These are phyloP conservation scores for Panorpa germanica DNA, from an alignment of 2,888 invertebrate genomes.

Conservation along the genomic window DNA sequence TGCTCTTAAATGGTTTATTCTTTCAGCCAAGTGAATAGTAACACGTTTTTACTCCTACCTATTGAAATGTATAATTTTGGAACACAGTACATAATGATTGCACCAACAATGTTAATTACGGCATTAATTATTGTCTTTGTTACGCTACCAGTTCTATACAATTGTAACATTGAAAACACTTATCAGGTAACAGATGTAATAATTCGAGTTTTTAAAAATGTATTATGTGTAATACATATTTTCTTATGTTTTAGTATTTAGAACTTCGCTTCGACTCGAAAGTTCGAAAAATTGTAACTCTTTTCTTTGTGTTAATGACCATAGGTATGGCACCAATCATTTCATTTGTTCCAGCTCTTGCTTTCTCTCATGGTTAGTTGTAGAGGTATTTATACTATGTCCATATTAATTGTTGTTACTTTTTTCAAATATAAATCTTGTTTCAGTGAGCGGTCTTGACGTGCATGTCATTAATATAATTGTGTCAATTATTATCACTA, in stretches of 20 bases:
- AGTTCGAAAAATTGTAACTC: constrained; percentile 19
- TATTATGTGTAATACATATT: too few relatives aligned
- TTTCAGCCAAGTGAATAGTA: constrained; percentile 30
- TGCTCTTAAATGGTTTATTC: too few relatives aligned
- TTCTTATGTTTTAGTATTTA: constrained; percentile 20
- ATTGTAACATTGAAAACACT: constrained; percentile 27
- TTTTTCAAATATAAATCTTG: too few relatives aligned
- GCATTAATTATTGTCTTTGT: constrained; percentile 19
- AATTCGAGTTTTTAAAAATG: too few relatives aligned
- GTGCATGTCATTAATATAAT: too few relatives aligned
- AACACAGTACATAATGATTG: constrained; percentile 22
- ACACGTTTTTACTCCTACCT: constrained; percentile 31
- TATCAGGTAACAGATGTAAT: constrained; percentile 22
- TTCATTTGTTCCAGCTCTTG: constrained; percentile 21
- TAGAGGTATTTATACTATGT: neutral
- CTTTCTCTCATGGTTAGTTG: constrained; percentile 21
- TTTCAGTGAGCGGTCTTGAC: too few relatives aligned
- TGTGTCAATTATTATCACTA: too few relatives aligned
- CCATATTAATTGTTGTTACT: too few relatives aligned
- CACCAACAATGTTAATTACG: constrained; percentile 22
- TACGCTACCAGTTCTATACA: constrained; percentile 29
- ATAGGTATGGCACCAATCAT: constrained; percentile 19
- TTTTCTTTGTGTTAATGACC: constrained; percentile 18
- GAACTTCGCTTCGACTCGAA: constrained; percentile 20
- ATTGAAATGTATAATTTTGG: constrained; percentile 31